Evolutionary conservation across 2,113 vertebrate genomes (phyloP).

Genomic region (Noturus placidus): DNA sequence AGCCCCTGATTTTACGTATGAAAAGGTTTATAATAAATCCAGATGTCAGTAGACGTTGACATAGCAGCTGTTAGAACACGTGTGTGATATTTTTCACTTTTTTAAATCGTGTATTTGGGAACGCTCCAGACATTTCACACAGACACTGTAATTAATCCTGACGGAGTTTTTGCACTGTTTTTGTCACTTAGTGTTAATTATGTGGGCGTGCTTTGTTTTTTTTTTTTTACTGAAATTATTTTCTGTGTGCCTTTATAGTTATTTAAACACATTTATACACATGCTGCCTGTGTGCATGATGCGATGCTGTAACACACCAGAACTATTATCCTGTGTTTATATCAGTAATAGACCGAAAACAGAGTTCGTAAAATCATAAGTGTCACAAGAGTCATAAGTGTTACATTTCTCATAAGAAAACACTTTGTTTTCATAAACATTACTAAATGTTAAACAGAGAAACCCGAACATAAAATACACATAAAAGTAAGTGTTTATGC

Average conservation of each 20-base stretch:
- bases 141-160: constrained; percentile 10
- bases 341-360: not conserved
- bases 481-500: not conserved
- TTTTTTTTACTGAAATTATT: not conserved
- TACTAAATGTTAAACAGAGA: not conserved
- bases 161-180: not conserved
- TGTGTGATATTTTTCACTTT: not conserved
- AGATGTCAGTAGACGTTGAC: not conserved
- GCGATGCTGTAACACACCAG: not conserved
- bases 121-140: not conserved
- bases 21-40: not conserved
- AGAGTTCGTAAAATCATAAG: not conserved
- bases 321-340: not conserved
- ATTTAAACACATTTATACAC: not conserved
- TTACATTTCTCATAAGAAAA: not conserved
- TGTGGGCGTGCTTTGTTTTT: not conserved
- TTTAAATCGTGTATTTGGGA: not conserved
- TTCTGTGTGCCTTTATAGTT: not conserved
- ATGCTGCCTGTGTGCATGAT: not conserved
- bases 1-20: not conserved
- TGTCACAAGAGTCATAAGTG: not conserved
- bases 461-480: not conserved
- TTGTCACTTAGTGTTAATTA: not conserved
- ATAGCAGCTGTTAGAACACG: not conserved
- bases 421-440: not conserved